Evolutionary conservation across 1,140 invertebrate genomes (phyloP).

Genomic region (Oncopodura yosiiana): DNA sequence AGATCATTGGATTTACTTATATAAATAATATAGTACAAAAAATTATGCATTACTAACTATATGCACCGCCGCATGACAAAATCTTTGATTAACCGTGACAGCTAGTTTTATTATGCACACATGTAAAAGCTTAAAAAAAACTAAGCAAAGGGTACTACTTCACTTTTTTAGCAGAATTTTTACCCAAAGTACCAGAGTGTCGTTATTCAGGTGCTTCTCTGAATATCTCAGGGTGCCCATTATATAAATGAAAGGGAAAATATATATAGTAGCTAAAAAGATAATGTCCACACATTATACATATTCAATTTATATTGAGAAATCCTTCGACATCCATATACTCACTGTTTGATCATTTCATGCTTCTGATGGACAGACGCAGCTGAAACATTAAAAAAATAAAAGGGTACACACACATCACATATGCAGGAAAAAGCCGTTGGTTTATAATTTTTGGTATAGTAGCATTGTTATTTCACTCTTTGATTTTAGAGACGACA

Average conservation of each 20-base stretch:
- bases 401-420: constrained; percentile 9
- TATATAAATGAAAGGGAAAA: constrained; percentile 12
- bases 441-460: neutral
- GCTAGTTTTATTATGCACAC: neutral
- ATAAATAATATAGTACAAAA: neutral
- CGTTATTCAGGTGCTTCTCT: neutral
- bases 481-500: neutral
- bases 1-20: too few species aligned
- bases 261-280: too few species aligned
- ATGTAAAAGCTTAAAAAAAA: too few species aligned
- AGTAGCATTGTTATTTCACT: neutral
- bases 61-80: constrained; percentile 33
- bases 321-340: constrained; percentile 16
- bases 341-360: constrained; percentile 18
- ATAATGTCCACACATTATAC: neutral
- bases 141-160: too few species aligned
- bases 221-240: constrained; percentile 3
- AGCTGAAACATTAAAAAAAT: constrained; percentile 9
- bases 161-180: too few species aligned
- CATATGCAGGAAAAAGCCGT: neutral
- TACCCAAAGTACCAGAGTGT: too few species aligned
- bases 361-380: constrained; percentile 19
- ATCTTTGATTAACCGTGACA: constrained; percentile 36
- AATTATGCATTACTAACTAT: too few species aligned
- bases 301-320: constrained; percentile 15